Base-by-base conservation (phyloP, 92 coral and sea anemone species). In the Pocillopora grandis region DNA sequence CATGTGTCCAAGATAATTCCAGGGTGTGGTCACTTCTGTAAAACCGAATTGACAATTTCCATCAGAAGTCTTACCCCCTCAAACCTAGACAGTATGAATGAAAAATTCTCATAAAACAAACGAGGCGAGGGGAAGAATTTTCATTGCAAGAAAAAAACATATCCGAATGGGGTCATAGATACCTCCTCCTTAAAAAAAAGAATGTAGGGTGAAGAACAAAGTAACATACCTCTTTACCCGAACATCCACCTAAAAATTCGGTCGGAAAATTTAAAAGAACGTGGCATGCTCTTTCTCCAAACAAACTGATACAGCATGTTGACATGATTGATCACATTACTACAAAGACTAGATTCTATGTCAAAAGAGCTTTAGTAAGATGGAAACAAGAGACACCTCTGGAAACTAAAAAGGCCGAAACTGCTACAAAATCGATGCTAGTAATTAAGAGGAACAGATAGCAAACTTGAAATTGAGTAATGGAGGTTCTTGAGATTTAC, bases 281-380 rank as follows among this genome's bases (percentile, higher is more conserved):
- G 8, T 48, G 52, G 75, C 33, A n/a, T 49, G 55, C 9, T 58
- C 49, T 37, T 66, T 79, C 73, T 79, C 55, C 73, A n/a, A 69
- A 70, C 65, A 71, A 57, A 36, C 58, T 81, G 70, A 61, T 42
- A 20, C 77, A 9, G 31, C 12, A n/a, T 36, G 16, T 8, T 36
- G 75, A 14, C 20, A 70, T 66, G 85, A 81, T 81, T 81, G 77
- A 81, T 81, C n/a, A 71, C 70, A 60, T 71, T 70, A 56, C 12
- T n/a, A 37, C 36, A 70, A 70, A 70, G 27, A 16, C 21, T 36
- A 11, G 5, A 70, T 49, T 11, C 69, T 19, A 20, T 35, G n/a
- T 56, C 1, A 52, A 67, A 20, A 19, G 55, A 67, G 76, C 64
- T 65, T 2, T 4, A 4, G n/a, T 20, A 31, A 10, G 66, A 17